phyloP scores from a whole-genome alignment of 2,113 vertebrate species.

The Connochaetes taurinus region DNA sequence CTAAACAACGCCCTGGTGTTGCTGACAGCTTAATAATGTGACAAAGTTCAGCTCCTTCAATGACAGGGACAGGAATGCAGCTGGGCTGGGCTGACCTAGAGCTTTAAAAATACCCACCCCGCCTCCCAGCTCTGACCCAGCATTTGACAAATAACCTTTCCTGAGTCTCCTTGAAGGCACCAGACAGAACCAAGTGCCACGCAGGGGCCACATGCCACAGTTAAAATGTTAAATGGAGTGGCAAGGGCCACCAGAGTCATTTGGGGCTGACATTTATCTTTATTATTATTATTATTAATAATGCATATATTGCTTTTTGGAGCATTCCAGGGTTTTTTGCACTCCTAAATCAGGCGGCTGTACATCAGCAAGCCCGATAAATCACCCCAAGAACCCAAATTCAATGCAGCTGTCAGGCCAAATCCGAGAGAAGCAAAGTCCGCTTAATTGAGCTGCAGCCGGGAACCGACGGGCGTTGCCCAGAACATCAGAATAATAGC shows the following conservation, averaged over 20 bases:
- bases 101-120: slow-evolving; percentile 75
- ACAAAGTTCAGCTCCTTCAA: slow-evolving; percentile 85
- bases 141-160: slow-evolving; percentile 85
- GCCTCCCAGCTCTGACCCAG: slow-evolving; percentile 51
- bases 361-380: slow-evolving; percentile 77
- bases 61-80: slow-evolving; percentile 83
- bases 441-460: slow-evolving; percentile 73
- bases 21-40: slow-evolving; percentile 91
- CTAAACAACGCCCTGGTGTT: slow-evolving; percentile 80
- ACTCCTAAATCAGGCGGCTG: slow-evolving; percentile 80
- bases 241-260: slow-evolving; percentile 80
- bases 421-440: slow-evolving; percentile 56
- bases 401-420: slow-evolving; percentile 81
- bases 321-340: slow-evolving; percentile 81
- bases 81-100: slow-evolving; percentile 79
- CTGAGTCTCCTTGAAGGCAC: slow-evolving; percentile 81
- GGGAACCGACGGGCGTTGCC: slow-evolving; percentile 8
- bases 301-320: slow-evolving; percentile 79
- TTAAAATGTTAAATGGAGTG: slow-evolving; percentile 89
- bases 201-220: slow-evolving; percentile 83
- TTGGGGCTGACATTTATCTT: slow-evolving; percentile 83
- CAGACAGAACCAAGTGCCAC: slow-evolving; percentile 81
- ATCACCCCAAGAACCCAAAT: slow-evolving; percentile 81
- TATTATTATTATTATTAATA: slow-evolving; percentile 85
- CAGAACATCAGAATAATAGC: slow-evolving; percentile 48